Base-by-base conservation (phyloP, 2,797 vertebrate genomes). In the Brachyrhaphis roseni region DNA sequence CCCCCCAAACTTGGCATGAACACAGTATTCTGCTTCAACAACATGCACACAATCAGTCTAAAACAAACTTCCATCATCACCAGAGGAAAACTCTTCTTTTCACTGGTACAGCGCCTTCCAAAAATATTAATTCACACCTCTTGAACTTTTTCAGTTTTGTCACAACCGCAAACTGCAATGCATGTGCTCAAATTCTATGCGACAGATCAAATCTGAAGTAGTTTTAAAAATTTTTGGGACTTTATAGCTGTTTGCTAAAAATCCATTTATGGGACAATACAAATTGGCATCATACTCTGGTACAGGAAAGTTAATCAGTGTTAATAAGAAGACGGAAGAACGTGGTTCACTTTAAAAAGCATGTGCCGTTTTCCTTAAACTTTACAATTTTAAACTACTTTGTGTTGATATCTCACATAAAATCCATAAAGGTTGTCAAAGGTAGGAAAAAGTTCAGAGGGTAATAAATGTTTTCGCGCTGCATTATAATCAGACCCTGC, bases 31-130 rank as follows among this genome's bases (percentile, higher is more conserved):
- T 76, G 79, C 79, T 78, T 84, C 47, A 72, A 84, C 62, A 78
- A 82, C 85, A 88, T 81, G 81, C 88, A 91, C 87, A 87, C 78
- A 82, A 79, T 59, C 72, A 75, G 81, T 82, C 79, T 90, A 68
- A 85, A 57, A 83, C 83, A 86, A 75, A 88, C 90, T 72, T 89
- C 82, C 78, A 74, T 81, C 12, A 45, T 46, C 74, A 77, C 75
- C 79, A 84, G 77, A 72, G 74, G 53, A 83, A 8, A 74, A 74
- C 49, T 5, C 36, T 23, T 39, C 64, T 36, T 64, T 36, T 64
- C 31, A 64, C 31, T 34, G 13, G 18, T 0, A 64, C 7, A 36
- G 15, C 59, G 1, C 31, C 16, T 36, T 4, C 16, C 15, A 34
- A 68, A 68, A 68, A 39, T 11, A 68, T 34, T 34, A 34, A 34